Evolutionary conservation across 2,113 vertebrate genomes (phyloP), one percentile per base, ranked within the genome.

Genomic region (Ochotona princeps): DNA sequence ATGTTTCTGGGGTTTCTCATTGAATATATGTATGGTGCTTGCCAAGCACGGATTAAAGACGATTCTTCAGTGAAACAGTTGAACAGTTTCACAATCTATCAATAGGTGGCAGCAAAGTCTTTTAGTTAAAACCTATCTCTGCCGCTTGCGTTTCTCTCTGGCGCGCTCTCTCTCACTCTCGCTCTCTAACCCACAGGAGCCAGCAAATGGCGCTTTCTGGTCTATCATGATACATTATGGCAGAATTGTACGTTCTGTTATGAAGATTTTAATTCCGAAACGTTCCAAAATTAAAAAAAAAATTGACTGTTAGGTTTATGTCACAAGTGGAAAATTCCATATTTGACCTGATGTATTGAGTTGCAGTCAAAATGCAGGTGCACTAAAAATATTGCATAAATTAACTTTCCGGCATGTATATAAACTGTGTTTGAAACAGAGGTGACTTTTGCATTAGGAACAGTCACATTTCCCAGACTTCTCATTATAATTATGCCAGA

Each of bases 81-180:
- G 47, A 83, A 89, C 86, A 74, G 5, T 89, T 93, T 26, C 57
- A 85, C 81, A 85, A 54, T 10, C 1, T 8, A 28, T 51, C 95
- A 66, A 2, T 84, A 88, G 95, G 83, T 85, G 95, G 95, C 83
- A 94, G 69, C 32, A 83, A 38, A 83, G 79, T 13, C 57, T 17
- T 38, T 89, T 28, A 60, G 57, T 76, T 91, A 87, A 93, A 92
- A 85, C 6, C n/a, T 69, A 32, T 9, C 9, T 49, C 2, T 3
- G 18, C 38, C 0, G 2, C 0, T 7, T 1, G 0, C 3, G 18
- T 83, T 69, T 69, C 7, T 74, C 30, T 67, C 11, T 10, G 76
- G 49, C 54, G 63, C 17, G 3, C 69, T 44, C 38, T 44, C 38
- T 44, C 28, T 49, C 38, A 4, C 38, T 44, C 38, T 44, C 38